Base-by-base conservation (phyloP, 1,140 invertebrate genomes). In the Drosophila teissieri region DNA sequence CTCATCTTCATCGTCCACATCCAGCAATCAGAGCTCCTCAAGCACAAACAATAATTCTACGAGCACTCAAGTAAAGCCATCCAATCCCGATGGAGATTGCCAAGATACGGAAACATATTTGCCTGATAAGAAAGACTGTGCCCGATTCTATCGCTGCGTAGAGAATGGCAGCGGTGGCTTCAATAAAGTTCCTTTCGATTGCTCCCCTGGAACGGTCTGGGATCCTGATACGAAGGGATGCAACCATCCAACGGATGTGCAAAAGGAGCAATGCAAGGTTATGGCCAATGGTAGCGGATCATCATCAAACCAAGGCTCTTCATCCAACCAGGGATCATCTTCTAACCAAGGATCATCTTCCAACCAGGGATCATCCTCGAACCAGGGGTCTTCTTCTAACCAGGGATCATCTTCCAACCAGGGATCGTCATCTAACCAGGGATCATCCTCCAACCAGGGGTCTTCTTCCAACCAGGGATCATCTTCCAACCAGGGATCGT, bases 61-160 rank as follows among this genome's bases (percentile, higher is more conserved):
- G 10, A 51, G 36, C 48, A 65, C 60, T 22, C 42, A 75, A 31
- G 37, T 69, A 2, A 86, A 82, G 15, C 91, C 91, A 1, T 55
- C 67, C 6, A 83, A 69, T 39, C 68, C 84, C 1, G 93, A 94
- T 83, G 94, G 94, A 3, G 49, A 89, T 39, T 80, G 91, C 7
- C 93, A 94, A 55, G 68, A 78, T 15, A 77, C 90, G n/a, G 95
- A 95, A 91, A 95, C 95, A 7, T 96, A 96, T 73, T 78, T 92
- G 34, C 48, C 78, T 10, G 89, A 92, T 40, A 93, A 78, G 44
- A 49, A 90, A 84, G 34, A 93, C 94, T 92, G 92, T 91, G 12
- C 89, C 27, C 95, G 95, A 73, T 96, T 96, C 78, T 95, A 96
- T 70, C 93, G 95, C 78, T 96, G 95, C 90, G 94, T 96, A 0